Evolutionary conservation across 2,797 vertebrate genomes (phyloP).

Genomic region (Girardinus metallicus): DNA sequence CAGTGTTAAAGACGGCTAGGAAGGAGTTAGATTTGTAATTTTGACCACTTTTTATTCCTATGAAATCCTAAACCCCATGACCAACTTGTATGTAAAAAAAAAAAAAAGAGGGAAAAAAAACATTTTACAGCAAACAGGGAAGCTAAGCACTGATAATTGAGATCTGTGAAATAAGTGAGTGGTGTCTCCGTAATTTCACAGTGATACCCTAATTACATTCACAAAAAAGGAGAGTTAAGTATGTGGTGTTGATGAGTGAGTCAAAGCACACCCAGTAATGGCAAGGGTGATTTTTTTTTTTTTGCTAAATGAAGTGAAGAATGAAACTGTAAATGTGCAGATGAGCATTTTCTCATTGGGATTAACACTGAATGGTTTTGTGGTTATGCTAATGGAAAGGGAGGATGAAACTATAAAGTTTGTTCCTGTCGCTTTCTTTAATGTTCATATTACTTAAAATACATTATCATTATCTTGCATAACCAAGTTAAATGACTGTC

Average conservation of each 20-base stretch:
- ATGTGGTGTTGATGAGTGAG: slow-evolving; percentile 35
- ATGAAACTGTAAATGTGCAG: slow-evolving; percentile 19
- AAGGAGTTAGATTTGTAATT: slow-evolving; percentile 30
- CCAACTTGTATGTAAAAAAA: slow-evolving; percentile 17
- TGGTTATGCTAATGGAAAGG: slow-evolving; percentile 21
- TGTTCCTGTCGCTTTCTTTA: not conserved
- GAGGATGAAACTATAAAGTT: slow-evolving; percentile 16
- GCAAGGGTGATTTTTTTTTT: slow-evolving; percentile 31
- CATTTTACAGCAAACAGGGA: slow-evolving; percentile 24
- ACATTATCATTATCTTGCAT: slow-evolving; percentile 1
- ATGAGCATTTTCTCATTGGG: slow-evolving; percentile 22
- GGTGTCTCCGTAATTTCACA: slow-evolving; percentile 20
- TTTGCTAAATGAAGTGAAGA: slow-evolving; percentile 40
- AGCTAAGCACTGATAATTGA: slow-evolving; percentile 18
- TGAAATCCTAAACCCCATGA: slow-evolving; percentile 29
- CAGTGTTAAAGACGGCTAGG: slow-evolving; percentile 13
- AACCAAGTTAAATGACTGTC: not conserved
- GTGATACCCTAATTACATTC: slow-evolving; percentile 45
- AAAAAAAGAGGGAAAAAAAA: slow-evolving; percentile 10
- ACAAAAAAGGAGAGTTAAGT: slow-evolving; percentile 24
- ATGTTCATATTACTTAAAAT: not conserved
- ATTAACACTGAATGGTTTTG: slow-evolving; percentile 17
- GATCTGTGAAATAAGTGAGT: slow-evolving; percentile 33
- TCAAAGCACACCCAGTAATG: slow-evolving; percentile 23
- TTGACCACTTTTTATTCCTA: slow-evolving; percentile 27